Evolutionary conservation across 2,113 vertebrate species (phyloP).

Genomic region (Platysteira castanea): DNA sequence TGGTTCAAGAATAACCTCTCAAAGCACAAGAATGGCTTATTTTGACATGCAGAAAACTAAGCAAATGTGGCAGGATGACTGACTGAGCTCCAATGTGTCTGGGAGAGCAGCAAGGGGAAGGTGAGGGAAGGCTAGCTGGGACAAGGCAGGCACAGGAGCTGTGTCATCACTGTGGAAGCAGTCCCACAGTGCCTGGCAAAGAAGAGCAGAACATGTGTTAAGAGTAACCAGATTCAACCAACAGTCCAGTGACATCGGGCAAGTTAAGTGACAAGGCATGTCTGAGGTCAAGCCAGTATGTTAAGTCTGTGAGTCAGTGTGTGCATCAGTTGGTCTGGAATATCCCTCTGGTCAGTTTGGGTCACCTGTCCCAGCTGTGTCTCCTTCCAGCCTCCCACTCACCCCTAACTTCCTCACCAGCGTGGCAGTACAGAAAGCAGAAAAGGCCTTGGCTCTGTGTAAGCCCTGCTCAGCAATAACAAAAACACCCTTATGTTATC

Average conservation of each 20-base stretch:
- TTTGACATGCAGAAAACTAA: neutral
- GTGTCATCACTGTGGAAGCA: neutral
- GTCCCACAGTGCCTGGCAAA: neutral
- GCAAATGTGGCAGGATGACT: neutral
- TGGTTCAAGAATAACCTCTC: neutral
- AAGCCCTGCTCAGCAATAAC: neutral
- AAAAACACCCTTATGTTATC: neutral
- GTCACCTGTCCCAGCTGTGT: neutral
- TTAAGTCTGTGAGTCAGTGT: neutral
- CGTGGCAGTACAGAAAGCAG: neutral
- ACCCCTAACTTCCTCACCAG: neutral
- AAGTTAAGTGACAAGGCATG: neutral
- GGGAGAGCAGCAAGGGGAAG: neutral
- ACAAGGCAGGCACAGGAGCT: neutral
- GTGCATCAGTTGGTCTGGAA: neutral
- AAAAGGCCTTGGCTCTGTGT: neutral
- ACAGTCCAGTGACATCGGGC: neutral
- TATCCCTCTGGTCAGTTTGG: neutral
- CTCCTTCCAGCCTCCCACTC: neutral
- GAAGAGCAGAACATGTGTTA: neutral
- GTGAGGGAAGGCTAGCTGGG: neutral
- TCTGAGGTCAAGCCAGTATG: neutral
- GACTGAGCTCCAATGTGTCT: neutral
- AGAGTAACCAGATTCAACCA: neutral
- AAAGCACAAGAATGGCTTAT: neutral